Base-by-base conservation (phyloP, 2,888 invertebrate species). In the Thecophora atra region DNA sequence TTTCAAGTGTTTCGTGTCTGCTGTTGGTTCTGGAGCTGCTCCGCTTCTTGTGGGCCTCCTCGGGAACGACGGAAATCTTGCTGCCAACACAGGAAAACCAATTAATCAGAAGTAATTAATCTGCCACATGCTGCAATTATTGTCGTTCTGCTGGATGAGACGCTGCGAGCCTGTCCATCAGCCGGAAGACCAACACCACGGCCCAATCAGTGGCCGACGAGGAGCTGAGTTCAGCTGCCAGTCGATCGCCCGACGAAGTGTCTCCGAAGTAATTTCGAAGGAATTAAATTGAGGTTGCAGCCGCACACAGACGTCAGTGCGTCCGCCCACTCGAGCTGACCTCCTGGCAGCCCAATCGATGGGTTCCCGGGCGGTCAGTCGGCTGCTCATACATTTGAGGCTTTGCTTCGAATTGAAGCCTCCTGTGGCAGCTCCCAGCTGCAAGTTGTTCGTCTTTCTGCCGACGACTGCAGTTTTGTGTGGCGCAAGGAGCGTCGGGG, bases 21-120 rank as follows among this genome's bases (percentile, higher is more conserved):
- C 37, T 37, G 37, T 11, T 37, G 7, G 7, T 8, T 37, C 11
- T 11, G 7, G 37, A 37, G 37, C 7, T 37, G 11, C 37, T 37
- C 11, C 11, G 37, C 37, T 37, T 37, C 2, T n/a, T n/a, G n/a
- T n/a, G n/a, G n/a, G n/a, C n/a, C n/a, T n/a, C n/a, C n/a, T n/a
- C n/a, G n/a, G n/a, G n/a, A n/a, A n/a, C 51, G 3, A 17, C 54
- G 56, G 67, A 56, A 67, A 54, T 56, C 67, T 37, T 17, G 28
- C 21, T n/a, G 67, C 6, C 54, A 28, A 37, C 37, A 37, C 11
- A 60, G 62, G 69, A 60, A 69, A 69, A 69, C 44, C 69, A 69
- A 69, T 69, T 69, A 69, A 69, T 62, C 69, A 69, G 26, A 60
- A 47, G 51, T 69, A 69, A 69, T 69, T 69, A 69, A 69, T 62